Base-by-base conservation (phyloP, 2,888 invertebrate genomes). In the Caenorhabditis zanzibari region DNA sequence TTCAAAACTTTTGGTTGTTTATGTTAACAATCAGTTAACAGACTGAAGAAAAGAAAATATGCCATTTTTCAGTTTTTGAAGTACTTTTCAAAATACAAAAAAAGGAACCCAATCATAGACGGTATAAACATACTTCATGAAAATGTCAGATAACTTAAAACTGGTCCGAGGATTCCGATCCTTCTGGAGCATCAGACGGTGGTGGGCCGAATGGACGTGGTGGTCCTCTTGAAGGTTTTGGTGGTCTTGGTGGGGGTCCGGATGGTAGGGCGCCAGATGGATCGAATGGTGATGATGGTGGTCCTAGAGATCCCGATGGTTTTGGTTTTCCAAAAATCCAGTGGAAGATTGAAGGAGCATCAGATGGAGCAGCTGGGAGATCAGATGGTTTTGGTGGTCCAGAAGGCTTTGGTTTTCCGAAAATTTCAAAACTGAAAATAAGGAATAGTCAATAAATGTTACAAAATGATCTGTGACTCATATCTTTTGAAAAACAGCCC, bases 161-260 rank as follows among this genome's bases (percentile, higher is more conserved):
- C n/a, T 26, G 54, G 26, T 54, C 61, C 61, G 24, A 16, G 32
- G 5, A 59, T 47, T 28, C 61, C 0, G 69, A 69, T 6, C 58
- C 58, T 49, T 58, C 58, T 44, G 61, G 61, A 49, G 61, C 73
- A 35, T 54, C 73, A 10, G 74, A 74, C 19, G 74, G 64, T 16
- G 54, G 74, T 19, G 64, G 41, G 9, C 74, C 56, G 14, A 64
- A 63, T 26, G 64, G 61, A 28, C 49, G 47, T 38, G 58, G 64
- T 26, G 63, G 44, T 63, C 41, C 24, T 26, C 64, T 64, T 12
- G 74, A 52, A 22, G 74, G 74, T 12, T 54, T 22, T 61, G 72
- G 61, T 47, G 75, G 68, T 28, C 35, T 38, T 49, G 61, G 61
- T 66, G 75, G 75, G 44, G 66, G 75, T 44, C 66, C 76, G 14